phyloP scores from a whole-genome alignment of 1,140 invertebrate genomes.

The Lepidurus apus region DNA sequence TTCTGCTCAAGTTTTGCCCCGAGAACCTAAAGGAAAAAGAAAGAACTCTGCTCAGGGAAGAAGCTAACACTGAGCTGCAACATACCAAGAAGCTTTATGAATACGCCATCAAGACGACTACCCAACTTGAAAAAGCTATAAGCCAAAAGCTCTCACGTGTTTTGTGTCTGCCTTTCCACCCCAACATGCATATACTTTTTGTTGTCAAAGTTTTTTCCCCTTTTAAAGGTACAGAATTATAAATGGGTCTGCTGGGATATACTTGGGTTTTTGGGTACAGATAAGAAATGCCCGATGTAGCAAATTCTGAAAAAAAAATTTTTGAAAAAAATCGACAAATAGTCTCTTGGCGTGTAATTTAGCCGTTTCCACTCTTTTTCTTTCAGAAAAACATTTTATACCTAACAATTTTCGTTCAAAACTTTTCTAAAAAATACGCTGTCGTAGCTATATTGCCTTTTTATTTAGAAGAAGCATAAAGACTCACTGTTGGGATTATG shows the following conservation, averaged over 20 bases:
- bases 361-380: background rate
- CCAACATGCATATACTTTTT: background rate
- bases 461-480: too few species aligned
- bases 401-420: too few species aligned
- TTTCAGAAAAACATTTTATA: background rate
- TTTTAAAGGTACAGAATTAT: background rate
- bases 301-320: background rate
- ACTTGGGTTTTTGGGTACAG: background rate
- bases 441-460: too few species aligned
- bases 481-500: too few species aligned
- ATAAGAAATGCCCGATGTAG: background rate
- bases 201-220: background rate
- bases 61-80: background rate
- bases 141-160: constrained; percentile 9
- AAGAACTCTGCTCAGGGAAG: too few species aligned
- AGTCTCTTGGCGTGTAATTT: constrained; percentile 5
- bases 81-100: constrained; percentile 2
- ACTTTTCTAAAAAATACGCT: too few species aligned
- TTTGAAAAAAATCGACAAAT: background rate
- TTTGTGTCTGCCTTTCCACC: background rate
- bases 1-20: background rate
- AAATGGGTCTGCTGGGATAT: background rate
- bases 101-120: background rate
- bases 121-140: background rate
- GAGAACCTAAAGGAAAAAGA: background rate